Evolutionary conservation across 2,888 invertebrate genomes (phyloP), one percentile per base, ranked within the genome.

Genomic region (Dendrolimus houi): DNA sequence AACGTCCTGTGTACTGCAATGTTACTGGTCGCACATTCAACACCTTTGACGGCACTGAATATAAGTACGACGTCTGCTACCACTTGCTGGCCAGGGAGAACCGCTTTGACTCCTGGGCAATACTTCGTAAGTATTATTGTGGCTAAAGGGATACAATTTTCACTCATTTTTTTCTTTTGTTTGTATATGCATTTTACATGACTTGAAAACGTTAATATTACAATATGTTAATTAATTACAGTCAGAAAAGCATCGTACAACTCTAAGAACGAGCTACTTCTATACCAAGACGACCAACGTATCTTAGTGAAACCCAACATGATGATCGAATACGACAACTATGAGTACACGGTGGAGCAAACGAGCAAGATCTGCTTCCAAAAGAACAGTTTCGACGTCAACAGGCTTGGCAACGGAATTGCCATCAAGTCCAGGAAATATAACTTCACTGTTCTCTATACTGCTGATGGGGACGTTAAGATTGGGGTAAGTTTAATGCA

Each of bases 11-110:
- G 47, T 92, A 92, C 68, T 96, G 95, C 74, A 93, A 93, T 69
- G 86, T 96, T n/a, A 94, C 94, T 1, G 95, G 95, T 0, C 92
- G 94, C 57, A 94, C 94, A 0, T 94, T 97, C 74, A 94, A 92
- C 64, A 96, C 96, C 0, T 97, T 97, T 71, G 97, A 97, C 76
- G 93, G 94, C 13, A 89, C 93, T 0, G 94, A 95, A 71, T 96
- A 94, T 75, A 95, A 95, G 67, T 95, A 95, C 68, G 96, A 96
- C 66, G 92, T 95, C 13, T 97, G 97, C 79, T 94, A 94, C 85
- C 96, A 97, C 77, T 92, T 96, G 54, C 81, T 96, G 53, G 95
- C 94, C 0, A 87, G 95, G 59, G 95, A 96, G 77, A 90, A 94
- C 66, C 82, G 91, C 9, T 84, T 92, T 60, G 91, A 93, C 54